Evolutionary conservation across 2,888 invertebrate genomes (phyloP).

Genomic region (Alcis repandata): DNA sequence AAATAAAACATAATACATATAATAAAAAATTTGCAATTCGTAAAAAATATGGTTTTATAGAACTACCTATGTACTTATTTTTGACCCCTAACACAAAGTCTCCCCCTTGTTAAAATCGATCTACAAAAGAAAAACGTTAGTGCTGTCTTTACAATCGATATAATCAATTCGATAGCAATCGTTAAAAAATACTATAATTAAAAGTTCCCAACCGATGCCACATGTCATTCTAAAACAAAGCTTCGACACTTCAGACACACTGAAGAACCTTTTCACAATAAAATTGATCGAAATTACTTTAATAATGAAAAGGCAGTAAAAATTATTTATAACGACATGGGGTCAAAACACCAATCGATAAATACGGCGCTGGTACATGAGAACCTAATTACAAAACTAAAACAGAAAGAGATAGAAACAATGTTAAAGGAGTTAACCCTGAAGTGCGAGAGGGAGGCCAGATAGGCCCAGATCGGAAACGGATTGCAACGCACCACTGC

Average conservation of each 20-base stretch:
- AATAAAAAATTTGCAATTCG: too few species aligned
- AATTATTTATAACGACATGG: slow-evolving; percentile 16
- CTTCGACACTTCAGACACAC: slow-evolving; percentile 49
- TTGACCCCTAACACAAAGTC: slow-evolving; percentile 2
- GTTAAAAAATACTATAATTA: slow-evolving; percentile 74
- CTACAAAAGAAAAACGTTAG: slow-evolving; percentile 48
- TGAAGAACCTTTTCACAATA: slow-evolving; percentile 19
- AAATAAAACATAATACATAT: too few species aligned
- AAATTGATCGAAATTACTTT: background rate
- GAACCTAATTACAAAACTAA: slow-evolving; percentile 79
- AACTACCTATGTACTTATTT: background rate
- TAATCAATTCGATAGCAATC: slow-evolving; percentile 68
- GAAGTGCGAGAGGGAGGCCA: slow-evolving; percentile 56
- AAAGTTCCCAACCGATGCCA: slow-evolving; percentile 74
- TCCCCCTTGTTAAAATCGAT: background rate
- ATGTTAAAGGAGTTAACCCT: slow-evolving; percentile 6
- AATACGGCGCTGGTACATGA: slow-evolving; percentile 65
- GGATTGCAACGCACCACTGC: slow-evolving; percentile 83
- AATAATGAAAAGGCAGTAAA: background rate
- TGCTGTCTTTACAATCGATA: slow-evolving; percentile 48
- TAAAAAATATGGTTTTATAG: too few species aligned
- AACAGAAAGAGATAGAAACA: slow-evolving; percentile 56
- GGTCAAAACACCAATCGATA: slow-evolving; percentile 8
- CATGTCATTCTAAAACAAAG: slow-evolving; percentile 84
- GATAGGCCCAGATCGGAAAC: slow-evolving; percentile 75